These are phyloP conservation scores for Eutrigla gurnardus DNA, from an alignment of 2,797 vertebrate species.

Conservation along the genomic window DNA sequence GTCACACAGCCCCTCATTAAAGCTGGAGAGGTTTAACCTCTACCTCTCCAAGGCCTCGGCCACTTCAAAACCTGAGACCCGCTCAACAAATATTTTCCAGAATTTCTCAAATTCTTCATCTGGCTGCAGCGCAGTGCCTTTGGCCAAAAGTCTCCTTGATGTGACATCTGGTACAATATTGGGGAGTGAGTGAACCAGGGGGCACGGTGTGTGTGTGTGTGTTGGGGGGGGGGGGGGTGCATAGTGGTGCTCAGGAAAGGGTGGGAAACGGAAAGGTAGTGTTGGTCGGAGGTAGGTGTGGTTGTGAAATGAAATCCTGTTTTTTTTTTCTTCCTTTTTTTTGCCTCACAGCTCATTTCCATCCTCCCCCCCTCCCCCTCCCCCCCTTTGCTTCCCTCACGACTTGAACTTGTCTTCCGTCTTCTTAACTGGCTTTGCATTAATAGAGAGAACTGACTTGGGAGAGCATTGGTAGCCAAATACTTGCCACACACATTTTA, in stretches of 20 bases:
- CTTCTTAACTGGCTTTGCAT: constrained; percentile 15
- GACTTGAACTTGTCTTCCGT: constrained; percentile 24
- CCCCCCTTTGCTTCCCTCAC: constrained; percentile 30
- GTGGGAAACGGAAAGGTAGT: constrained; percentile 86
- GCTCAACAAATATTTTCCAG: constrained; percentile 84
- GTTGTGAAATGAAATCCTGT: constrained; percentile 81
- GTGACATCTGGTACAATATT: constrained; percentile 84
- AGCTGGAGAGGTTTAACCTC: constrained; percentile 75
- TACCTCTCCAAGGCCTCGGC: constrained; percentile 65
- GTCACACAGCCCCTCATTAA: constrained; percentile 70
- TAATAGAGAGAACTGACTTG: constrained; percentile 3
- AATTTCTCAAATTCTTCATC: constrained; percentile 83
- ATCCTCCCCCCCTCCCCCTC: constrained; percentile 8
- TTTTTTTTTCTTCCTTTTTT: constrained; percentile 44
- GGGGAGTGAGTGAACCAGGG: constrained; percentile 68
- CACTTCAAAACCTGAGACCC: constrained; percentile 60
- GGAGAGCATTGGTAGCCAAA: not conserved
- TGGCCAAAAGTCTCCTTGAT: constrained; percentile 70
- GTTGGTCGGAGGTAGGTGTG: constrained; percentile 77
- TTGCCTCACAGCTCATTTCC: constrained; percentile 56
- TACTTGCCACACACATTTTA: not conserved
- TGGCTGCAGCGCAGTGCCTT: constrained; percentile 43
- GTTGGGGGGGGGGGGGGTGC: constrained; percentile 51
- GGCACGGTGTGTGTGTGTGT: constrained; percentile 55
- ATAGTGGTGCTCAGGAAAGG: constrained; percentile 81